Evolutionary conservation across 1,140 invertebrate species (phyloP).

Genomic region (Zaprionus vittiger): DNA sequence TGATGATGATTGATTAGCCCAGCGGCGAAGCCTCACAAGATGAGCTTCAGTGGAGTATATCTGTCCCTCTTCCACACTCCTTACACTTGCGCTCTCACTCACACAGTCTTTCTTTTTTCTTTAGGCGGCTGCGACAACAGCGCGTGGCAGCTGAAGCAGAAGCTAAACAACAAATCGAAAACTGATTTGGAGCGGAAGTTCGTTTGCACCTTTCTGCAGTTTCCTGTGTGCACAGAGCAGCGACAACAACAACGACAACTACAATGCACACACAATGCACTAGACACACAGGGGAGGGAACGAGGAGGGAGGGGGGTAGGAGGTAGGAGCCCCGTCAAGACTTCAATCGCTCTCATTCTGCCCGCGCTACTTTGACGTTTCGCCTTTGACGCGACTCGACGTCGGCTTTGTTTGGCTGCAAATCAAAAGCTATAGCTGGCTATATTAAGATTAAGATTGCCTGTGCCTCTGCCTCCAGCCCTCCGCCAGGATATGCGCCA

Average conservation of each 20-base stretch:
- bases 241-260: conserved; percentile 48
- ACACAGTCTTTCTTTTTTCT: conserved; percentile 7
- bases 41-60: conserved; percentile 34
- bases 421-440: conserved; percentile 69
- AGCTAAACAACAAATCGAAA: conserved; percentile 78
- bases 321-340: conserved; percentile 19
- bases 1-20: conserved; percentile 55
- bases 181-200: conserved; percentile 83
- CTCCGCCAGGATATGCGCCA: conserved; percentile 42
- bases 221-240: conserved; percentile 72
- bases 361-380: conserved; percentile 61
- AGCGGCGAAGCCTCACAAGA: conserved; percentile 14
- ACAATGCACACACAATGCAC: conserved; percentile 41
- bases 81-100: background rate
- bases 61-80: background rate
- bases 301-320: background rate
- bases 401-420: conserved; percentile 55
- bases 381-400: conserved; percentile 65
- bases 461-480: background rate
- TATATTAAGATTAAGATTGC: conserved; percentile 51
- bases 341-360: conserved; percentile 27
- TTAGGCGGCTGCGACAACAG: conserved; percentile 42
- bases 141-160: conserved; percentile 41
- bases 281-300: conserved; percentile 5
- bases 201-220: conserved; percentile 82